Evolutionary conservation across 2,797 vertebrate genomes (phyloP).

Genomic region (Leuciscus waleckii): DNA sequence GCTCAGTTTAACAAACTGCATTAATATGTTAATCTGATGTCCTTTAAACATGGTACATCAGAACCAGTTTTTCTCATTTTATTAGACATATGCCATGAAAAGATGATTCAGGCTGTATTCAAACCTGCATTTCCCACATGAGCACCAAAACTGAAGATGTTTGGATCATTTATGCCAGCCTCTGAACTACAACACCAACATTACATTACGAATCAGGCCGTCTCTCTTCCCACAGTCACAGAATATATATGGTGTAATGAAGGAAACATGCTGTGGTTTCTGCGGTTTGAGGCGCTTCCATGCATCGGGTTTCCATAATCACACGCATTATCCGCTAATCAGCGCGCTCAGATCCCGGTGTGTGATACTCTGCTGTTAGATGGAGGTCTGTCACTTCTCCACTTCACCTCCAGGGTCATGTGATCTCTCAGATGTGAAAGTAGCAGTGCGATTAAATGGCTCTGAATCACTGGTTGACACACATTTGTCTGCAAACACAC

Average conservation of each 20-base stretch:
- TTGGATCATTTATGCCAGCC: not conserved
- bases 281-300: slow-evolving; percentile 35
- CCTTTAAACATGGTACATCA: not conserved
- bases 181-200: not conserved
- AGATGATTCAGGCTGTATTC: not conserved
- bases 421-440: slow-evolving; percentile 51
- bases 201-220: not conserved
- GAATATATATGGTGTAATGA: slow-evolving; percentile 30
- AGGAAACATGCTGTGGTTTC: slow-evolving; percentile 30
- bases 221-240: slow-evolving; percentile 15
- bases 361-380: slow-evolving; percentile 27
- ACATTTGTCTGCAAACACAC: slow-evolving; percentile 41
- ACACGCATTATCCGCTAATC: slow-evolving; percentile 40
- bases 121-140: not conserved
- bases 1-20: not conserved
- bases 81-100: not conserved
- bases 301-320: slow-evolving; percentile 40
- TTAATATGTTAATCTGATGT: not conserved
- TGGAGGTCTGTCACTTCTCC: slow-evolving; percentile 55
- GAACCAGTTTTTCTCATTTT: too few species aligned
- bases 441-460: slow-evolving; percentile 35
- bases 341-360: not conserved
- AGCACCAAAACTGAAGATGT: not conserved
- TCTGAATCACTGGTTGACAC: slow-evolving; percentile 67
- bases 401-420: slow-evolving; percentile 56